Evolutionary conservation across 1,140 invertebrate species (phyloP), one percentile per base, ranked within the genome.

Genomic region (Zaprionus camerounensis): DNA sequence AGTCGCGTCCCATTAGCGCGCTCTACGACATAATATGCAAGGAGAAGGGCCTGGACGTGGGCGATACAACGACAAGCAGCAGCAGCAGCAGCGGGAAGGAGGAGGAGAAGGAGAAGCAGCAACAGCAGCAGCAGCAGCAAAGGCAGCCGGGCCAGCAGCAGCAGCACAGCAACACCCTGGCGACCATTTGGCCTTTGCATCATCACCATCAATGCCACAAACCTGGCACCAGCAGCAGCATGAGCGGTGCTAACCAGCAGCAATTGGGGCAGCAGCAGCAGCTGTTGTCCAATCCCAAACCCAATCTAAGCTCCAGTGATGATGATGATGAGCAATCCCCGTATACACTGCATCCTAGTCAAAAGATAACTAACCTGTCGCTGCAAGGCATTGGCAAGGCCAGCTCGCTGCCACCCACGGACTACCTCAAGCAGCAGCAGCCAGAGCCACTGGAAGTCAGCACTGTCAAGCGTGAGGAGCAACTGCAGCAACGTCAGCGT

Each of bases 1-100:
- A 92, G 38, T 91, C 91, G 58, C 91, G 92, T 64, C 92, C 92
- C 0, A 92, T 92, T 6, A 92, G 91, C 74, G 88, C 92, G 6
- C 57, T 92, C 17, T 92, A 92, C 64, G 92, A 92, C 74, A 92
- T 92, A 92, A 92, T 92, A 92, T 92, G 92, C 92, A 92, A 92
- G 78, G 92, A 92, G 82, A 91, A 92, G 68, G 91, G 91, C 46
- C 76, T 92, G 31, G 76, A 88, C 51, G 70, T 81, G 44, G 85
- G 82, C 62, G 78, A 78, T 38, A 78, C 72, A 57, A 87, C 74
- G 24, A 82, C 61, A 41, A 81, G 59, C 68, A 78, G 68, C 58
- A 78, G 64, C 70, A 78, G 64, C 83, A 83, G 56, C 65, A 63
- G 26, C 79, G 74, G 44, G 61, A 53, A 24, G 28, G 74, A 15